Percentiles rank a stretch among this genome's conserved stretches.
Evolutionary conservation across 1,140 invertebrate genomes (phyloP).

Genomic region (Papilio xuthus): DNA sequence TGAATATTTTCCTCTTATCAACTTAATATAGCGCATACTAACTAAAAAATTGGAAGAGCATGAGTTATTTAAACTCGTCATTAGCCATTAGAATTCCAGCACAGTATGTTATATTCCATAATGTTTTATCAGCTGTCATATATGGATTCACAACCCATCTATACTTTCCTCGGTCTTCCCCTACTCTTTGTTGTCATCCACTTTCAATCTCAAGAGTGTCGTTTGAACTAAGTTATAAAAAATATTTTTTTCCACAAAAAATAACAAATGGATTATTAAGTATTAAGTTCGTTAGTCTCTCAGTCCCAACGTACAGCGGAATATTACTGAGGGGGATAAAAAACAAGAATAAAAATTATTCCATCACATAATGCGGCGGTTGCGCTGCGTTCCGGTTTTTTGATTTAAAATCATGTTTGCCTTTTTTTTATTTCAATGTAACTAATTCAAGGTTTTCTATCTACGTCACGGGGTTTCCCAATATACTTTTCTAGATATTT

Average conservation of each 20-base stretch:
- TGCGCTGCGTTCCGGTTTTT: not conserved
- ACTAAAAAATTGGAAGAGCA: not conserved
- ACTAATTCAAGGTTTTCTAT: not conserved
- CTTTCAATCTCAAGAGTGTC: too few species aligned
- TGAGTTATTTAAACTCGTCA: too few species aligned
- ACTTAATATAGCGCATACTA: not conserved
- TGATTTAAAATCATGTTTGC: not conserved
- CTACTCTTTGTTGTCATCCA: too few species aligned
- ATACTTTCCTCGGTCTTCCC: too few species aligned
- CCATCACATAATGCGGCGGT: not conserved
- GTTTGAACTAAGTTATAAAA: too few species aligned
- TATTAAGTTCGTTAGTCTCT: not conserved
- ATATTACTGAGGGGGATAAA: slow-evolving; percentile 1
- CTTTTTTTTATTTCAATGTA: not conserved
- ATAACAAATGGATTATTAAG: too few species aligned
- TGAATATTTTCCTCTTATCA: not conserved
- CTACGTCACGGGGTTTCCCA: not conserved
- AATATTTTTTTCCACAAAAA: too few species aligned
- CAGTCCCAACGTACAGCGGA: not conserved
- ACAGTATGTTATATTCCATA: too few species aligned
- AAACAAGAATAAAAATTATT: not conserved
- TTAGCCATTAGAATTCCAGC: too few species aligned
- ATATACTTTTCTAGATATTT: not conserved
- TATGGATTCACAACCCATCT: too few species aligned
- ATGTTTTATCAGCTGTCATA: too few species aligned